Percentiles rank a stretch among this genome's conserved stretches.
These are phyloP conservation scores for Lordiphosa andalusiaca DNA, from an alignment of 2,888 invertebrate genomes.

Conservation along the genomic window DNA sequence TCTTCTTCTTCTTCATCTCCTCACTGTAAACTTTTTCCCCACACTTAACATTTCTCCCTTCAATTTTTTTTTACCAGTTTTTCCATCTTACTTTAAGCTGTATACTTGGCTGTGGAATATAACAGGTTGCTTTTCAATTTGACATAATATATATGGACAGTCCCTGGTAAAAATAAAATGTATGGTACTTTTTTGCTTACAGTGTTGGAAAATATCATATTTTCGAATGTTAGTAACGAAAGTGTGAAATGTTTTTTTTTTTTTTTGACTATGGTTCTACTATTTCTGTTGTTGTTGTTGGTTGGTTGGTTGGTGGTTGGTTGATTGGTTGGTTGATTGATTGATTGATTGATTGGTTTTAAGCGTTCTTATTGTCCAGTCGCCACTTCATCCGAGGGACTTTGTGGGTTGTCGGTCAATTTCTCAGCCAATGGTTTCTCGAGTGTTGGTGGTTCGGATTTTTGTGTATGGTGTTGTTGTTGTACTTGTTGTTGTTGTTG, in stretches of 20 bases:
- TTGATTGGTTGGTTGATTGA: constrained; percentile 31
- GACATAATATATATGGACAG: no score
- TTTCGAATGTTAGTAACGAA: constrained; percentile 39
- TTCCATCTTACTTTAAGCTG: no score
- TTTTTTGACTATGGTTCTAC: constrained; percentile 28
- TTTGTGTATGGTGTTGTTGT: constrained; percentile 53
- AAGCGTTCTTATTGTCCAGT: constrained; percentile 53
- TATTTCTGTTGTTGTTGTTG: constrained; percentile 33
- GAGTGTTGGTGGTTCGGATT: constrained; percentile 68
- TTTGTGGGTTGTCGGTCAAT: constrained; percentile 60
- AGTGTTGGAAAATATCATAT: constrained; percentile 52
- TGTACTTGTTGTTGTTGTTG: constrained; percentile 36
- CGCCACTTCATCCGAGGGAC: constrained; percentile 59
- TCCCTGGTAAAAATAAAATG: no score
- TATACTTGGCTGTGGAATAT: no score
- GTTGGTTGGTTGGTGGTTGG: constrained; percentile 34
- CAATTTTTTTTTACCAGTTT: constrained; percentile 8
- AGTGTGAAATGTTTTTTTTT: constrained; percentile 52
- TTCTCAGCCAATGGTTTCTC: constrained; percentile 70
- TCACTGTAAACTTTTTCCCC: no score
- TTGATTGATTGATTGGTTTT: constrained; percentile 19
- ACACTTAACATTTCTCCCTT: no score
- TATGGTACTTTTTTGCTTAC: constrained; percentile 50
- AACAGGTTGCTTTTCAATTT: no score
- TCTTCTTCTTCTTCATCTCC: no score